These are phyloP conservation scores for Phlogophora meticulosa DNA, from an alignment of 2,888 invertebrate genomes.

Conservation along the genomic window DNA sequence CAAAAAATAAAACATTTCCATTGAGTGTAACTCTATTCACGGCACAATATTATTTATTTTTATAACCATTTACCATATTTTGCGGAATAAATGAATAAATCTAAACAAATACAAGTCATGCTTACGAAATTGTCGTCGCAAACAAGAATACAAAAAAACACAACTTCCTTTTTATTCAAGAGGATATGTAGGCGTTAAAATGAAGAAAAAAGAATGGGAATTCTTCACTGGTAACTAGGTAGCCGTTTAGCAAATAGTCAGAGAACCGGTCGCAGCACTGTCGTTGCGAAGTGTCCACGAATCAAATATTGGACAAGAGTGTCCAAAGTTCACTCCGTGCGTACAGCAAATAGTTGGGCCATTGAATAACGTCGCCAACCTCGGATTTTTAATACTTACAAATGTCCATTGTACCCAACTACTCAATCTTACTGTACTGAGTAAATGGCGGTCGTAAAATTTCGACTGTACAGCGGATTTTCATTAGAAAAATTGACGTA, in stretches of 20 bases:
- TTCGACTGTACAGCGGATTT: neutral
- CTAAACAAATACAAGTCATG: constrained; percentile 51
- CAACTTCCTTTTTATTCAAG: neutral
- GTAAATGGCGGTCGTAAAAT: constrained; percentile 17
- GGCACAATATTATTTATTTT: constrained; percentile 2
- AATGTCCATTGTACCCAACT: constrained; percentile 14
- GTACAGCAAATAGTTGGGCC: constrained; percentile 19
- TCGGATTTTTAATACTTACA: constrained; percentile 33
- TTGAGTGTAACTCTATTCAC: neutral
- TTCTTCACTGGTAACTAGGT: neutral
- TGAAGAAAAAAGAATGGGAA: constrained; percentile 6
- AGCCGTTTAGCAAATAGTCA: constrained; percentile 24
- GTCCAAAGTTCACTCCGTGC: constrained; percentile 45
- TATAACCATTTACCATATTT: constrained; percentile 28
- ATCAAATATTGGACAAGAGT: constrained; percentile 43
- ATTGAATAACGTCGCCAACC: constrained; percentile 10
- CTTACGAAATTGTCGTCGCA: constrained; percentile 38
- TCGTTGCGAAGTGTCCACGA: constrained; percentile 3
- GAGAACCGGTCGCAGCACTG: constrained; percentile 38
- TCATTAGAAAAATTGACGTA: neutral
- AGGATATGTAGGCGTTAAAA: constrained; percentile 2
- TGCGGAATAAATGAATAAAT: constrained; percentile 59
- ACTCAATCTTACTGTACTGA: constrained; percentile 2
- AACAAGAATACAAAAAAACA: constrained; percentile 6
- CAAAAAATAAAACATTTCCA: neutral